Evolutionary conservation across 2,888 invertebrate genomes (phyloP).

Genomic region (Caenorhabditis zanzibari): DNA sequence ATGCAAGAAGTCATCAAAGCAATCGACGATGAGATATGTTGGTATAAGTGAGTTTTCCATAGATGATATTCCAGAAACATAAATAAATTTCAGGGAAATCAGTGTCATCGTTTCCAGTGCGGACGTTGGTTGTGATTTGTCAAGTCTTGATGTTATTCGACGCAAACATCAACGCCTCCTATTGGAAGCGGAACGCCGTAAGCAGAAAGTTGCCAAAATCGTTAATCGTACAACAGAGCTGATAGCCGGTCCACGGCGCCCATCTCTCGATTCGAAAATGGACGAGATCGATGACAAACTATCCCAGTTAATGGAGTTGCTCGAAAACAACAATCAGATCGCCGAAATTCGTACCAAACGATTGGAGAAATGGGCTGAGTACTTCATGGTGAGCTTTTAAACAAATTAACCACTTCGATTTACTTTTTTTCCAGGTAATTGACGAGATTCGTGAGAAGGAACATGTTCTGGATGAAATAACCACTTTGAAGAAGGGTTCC

Average conservation of each 20-base stretch:
- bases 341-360: constrained; percentile 47
- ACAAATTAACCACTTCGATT: neutral
- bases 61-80: too few relatives aligned
- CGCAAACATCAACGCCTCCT: constrained; percentile 52
- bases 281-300: constrained; percentile 57
- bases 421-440: constrained; percentile 10
- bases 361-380: constrained; percentile 48
- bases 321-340: constrained; percentile 50
- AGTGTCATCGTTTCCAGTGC: constrained; percentile 49
- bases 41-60: constrained; percentile 54
- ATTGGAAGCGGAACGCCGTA: constrained; percentile 43
- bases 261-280: constrained; percentile 46
- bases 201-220: constrained; percentile 41
- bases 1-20: constrained; percentile 55
- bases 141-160: constrained; percentile 24
- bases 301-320: constrained; percentile 40
- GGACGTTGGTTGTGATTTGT: constrained; percentile 46
- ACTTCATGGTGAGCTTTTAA: constrained; percentile 17
- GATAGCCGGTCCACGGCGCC: constrained; percentile 33
- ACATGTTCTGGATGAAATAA: constrained; percentile 40
- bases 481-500: constrained; percentile 9
- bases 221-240: constrained; percentile 47
- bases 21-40: constrained; percentile 61
- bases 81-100: constrained; percentile 32
- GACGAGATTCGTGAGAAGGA: constrained; percentile 56